A percentile compares a stretch with the other conserved stretches of the same genome.
phyloP scores from a whole-genome alignment of 1,140 invertebrate species.

The Triops longicaudatus region DNA sequence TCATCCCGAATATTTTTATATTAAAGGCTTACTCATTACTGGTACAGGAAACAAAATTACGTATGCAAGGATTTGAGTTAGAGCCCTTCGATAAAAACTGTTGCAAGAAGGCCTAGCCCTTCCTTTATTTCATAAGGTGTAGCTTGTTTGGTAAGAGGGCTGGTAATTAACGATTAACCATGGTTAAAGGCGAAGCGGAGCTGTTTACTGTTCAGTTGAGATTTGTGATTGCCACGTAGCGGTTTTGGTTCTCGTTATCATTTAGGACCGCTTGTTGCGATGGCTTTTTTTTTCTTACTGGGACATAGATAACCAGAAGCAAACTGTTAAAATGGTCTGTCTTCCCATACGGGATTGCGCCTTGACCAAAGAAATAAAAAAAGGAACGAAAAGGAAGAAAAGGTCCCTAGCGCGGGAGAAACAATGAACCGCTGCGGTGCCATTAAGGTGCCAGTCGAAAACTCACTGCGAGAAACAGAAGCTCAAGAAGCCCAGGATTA shows the following conservation, averaged over 20 bases:
- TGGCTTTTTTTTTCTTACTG: background rate
- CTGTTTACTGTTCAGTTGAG: background rate
- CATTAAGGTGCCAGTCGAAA: constrained; percentile 1
- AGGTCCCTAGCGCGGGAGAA: background rate
- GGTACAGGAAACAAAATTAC: too few species aligned
- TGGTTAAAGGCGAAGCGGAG: background rate
- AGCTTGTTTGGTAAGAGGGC: too few species aligned
- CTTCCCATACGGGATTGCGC: background rate
- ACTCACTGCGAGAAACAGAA: constrained; percentile 7
- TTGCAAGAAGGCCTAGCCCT: too few species aligned
- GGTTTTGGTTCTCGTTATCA: background rate
- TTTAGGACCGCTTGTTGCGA: background rate
- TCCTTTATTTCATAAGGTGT: too few species aligned
- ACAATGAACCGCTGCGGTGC: background rate
- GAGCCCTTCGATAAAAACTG: too few species aligned
- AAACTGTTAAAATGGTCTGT: background rate
- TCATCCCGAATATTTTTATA: background rate
- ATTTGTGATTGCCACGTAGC: background rate
- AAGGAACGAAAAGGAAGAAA: background rate
- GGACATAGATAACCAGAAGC: background rate
- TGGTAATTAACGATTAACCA: constrained; percentile 12
- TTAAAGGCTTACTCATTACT: too few species aligned
- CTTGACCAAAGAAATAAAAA: background rate
- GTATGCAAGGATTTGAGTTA: too few species aligned
- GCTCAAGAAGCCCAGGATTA: constrained; percentile 2